These are phyloP conservation scores for Pocillopora damicornis DNA, from an alignment of 64 coral and sea anemone species.

Conservation along the genomic window DNA sequence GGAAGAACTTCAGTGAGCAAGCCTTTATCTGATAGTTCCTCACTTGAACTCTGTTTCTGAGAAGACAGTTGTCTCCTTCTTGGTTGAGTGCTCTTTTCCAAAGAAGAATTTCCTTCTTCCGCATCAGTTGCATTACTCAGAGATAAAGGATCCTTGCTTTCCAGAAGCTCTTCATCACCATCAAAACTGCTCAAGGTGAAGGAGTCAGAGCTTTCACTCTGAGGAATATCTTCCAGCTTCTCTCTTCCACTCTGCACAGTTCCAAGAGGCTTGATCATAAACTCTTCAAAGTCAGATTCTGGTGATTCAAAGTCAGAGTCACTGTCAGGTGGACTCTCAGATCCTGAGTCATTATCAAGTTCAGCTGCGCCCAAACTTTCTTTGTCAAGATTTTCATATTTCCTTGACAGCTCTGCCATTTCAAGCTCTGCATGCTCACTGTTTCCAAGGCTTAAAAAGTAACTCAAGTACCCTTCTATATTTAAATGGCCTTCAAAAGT, in stretches of 20 bases:
- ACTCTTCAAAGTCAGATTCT: constrained; percentile 84
- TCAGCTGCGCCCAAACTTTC: constrained; percentile 13
- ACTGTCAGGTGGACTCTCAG: constrained; percentile 79
- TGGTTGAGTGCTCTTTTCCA: neutral
- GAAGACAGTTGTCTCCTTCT: constrained; percentile 8
- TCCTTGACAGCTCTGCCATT: constrained; percentile 75
- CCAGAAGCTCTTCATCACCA: constrained; percentile 1
- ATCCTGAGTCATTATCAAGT: constrained; percentile 40
- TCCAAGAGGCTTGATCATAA: neutral
- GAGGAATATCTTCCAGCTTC: neutral
- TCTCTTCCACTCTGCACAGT: neutral
- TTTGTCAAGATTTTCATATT: constrained; percentile 73
- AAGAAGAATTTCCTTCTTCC: neutral
- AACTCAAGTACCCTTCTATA: constrained; percentile 83
- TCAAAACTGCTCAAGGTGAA: constrained; percentile 33
- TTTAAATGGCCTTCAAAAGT: constrained; percentile 90
- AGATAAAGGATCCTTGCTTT: constrained; percentile 4
- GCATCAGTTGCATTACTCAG: neutral
- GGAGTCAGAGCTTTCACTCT: constrained; percentile 39
- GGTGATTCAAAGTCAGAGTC: constrained; percentile 94
- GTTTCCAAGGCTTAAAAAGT: constrained; percentile 82
- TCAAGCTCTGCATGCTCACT: constrained; percentile 72
- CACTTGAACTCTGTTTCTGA: constrained; percentile 54
- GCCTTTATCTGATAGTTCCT: constrained; percentile 31
- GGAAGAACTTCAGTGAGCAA: neutral